phyloP scores from a whole-genome alignment of 2,797 vertebrate genomes.

The Anableps anableps region DNA sequence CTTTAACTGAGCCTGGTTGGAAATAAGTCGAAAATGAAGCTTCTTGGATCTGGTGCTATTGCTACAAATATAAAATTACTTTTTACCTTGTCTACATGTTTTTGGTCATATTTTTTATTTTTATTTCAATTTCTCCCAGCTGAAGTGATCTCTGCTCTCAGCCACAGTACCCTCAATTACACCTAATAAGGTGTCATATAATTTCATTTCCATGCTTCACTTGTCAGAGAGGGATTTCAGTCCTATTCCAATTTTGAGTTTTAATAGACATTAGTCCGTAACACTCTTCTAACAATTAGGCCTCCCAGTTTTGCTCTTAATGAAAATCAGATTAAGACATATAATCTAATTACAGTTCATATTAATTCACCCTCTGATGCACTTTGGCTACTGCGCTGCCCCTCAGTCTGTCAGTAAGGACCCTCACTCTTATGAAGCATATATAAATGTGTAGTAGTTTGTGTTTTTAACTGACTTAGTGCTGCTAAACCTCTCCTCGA shows the following conservation, averaged over 20 bases:
- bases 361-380: constrained; percentile 82
- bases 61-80: background rate
- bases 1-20: background rate
- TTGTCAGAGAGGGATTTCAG: constrained; percentile 83
- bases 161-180: constrained; percentile 79
- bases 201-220: constrained; percentile 87
- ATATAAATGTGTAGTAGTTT: constrained; percentile 7
- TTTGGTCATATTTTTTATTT: constrained; percentile 72
- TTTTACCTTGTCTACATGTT: constrained; percentile 50
- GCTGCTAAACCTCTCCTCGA: constrained; percentile 31
- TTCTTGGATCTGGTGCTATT: background rate
- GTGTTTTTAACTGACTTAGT: constrained; percentile 24
- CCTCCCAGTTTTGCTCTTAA: constrained; percentile 85
- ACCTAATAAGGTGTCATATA: constrained; percentile 88
- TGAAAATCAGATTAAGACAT: constrained; percentile 88
- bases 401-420: constrained; percentile 70
- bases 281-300: constrained; percentile 85
- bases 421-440: constrained; percentile 19
- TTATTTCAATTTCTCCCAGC: constrained; percentile 68
- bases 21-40: background rate
- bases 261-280: constrained; percentile 87
- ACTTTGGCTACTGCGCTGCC: constrained; percentile 63
- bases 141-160: constrained; percentile 66
- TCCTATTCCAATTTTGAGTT: constrained; percentile 84
- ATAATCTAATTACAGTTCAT: constrained; percentile 87